phyloP scores from a whole-genome alignment of 2,113 vertebrate species.

The Chiloscyllium plagiosum region DNA sequence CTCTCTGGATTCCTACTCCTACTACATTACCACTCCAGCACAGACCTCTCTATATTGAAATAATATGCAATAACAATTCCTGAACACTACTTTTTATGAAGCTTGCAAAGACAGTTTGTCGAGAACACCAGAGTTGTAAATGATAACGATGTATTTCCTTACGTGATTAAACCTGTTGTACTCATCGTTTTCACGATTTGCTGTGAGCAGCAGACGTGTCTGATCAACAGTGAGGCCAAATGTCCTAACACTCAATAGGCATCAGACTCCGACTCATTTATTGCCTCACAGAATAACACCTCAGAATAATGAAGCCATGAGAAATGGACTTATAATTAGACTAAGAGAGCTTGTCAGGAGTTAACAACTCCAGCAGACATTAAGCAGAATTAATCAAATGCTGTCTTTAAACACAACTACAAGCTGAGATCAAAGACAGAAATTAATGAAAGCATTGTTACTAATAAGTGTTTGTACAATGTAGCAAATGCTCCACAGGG shows the following conservation, averaged over 20 bases:
- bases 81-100: background rate
- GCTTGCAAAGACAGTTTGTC: background rate
- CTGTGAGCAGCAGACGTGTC: background rate
- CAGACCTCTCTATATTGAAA: background rate
- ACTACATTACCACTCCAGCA: no score
- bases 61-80: background rate
- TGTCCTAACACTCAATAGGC: background rate
- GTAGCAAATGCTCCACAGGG: background rate
- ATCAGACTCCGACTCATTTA: background rate
- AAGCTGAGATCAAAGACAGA: constrained; percentile 32
- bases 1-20: no score
- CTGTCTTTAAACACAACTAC: background rate
- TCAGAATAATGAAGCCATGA: background rate
- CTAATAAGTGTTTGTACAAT: background rate
- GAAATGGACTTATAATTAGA: background rate
- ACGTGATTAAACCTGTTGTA: background rate
- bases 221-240: background rate
- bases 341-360: background rate
- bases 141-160: background rate
- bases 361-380: background rate
- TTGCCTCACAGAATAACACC: background rate
- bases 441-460: constrained; percentile 22
- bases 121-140: background rate
- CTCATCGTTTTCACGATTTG: background rate
- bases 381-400: constrained; percentile 25